phyloP scores from a whole-genome alignment of 2,888 invertebrate genomes.

The Acheta domesticus region DNA sequence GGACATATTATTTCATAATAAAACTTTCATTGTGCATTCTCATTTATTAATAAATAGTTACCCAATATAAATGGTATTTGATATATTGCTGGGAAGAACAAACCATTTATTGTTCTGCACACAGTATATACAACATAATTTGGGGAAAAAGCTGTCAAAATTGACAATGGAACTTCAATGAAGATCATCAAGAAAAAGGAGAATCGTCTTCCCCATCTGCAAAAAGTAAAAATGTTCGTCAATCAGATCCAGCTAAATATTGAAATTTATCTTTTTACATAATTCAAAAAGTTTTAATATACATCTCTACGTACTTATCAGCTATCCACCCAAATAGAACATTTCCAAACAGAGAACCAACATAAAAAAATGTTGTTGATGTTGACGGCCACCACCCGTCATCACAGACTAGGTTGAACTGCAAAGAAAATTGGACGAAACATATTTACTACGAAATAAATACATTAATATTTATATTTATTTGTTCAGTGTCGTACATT shows the following conservation, averaged over 20 bases:
- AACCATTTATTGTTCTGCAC: constrained; percentile 58
- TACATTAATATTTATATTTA: too few species aligned
- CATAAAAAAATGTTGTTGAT: constrained; percentile 64
- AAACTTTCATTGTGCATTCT: too few species aligned
- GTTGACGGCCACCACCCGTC: constrained; percentile 60
- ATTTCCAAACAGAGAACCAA: constrained; percentile 65
- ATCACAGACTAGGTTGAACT: constrained; percentile 64
- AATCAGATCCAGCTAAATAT: background rate
- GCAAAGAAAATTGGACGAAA: constrained; percentile 45
- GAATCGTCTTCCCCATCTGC: constrained; percentile 60
- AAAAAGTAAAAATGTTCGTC: background rate
- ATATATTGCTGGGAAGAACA: constrained; percentile 65
- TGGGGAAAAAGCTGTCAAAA: constrained; percentile 59
- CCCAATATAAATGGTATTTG: constrained; percentile 66
- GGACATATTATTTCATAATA: too few species aligned
- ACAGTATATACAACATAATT: constrained; percentile 59
- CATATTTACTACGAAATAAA: background rate
- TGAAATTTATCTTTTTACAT: background rate
- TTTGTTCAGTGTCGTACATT: too few species aligned
- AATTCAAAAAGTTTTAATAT: background rate
- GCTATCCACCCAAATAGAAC: constrained; percentile 66
- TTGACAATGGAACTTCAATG: constrained; percentile 59
- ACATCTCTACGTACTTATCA: constrained; percentile 52
- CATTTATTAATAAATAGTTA: constrained; percentile 40
- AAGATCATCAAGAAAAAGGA: constrained; percentile 61